A percentile compares a stretch with the other conserved stretches of the same genome.
Conservation (phyloP, 2,888 invertebrate genomes). For the Pimpla rufipes region DNA sequence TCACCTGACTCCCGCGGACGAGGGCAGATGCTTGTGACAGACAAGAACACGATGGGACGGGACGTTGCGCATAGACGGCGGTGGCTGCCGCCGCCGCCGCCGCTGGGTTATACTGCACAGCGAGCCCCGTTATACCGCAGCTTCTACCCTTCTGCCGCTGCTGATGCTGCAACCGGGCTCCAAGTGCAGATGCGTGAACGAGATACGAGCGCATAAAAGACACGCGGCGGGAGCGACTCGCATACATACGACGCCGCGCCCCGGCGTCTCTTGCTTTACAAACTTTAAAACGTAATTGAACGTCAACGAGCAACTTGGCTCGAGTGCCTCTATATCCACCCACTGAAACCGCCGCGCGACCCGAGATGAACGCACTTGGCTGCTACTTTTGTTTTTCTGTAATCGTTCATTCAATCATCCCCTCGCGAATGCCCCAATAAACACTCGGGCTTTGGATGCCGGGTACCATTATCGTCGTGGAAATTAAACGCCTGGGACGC, state of each 20-base stretch:
- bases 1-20: slow-evolving; percentile 69
- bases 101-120: slow-evolving; percentile 37
- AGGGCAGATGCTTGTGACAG: slow-evolving; percentile 71
- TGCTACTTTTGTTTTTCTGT: slow-evolving; percentile 26
- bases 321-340: slow-evolving; percentile 47
- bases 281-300: slow-evolving; percentile 82
- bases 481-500: neutral
- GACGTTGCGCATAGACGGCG: slow-evolving; percentile 27
- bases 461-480: neutral
- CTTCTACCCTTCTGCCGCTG: slow-evolving; percentile 54
- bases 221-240: slow-evolving; percentile 72
- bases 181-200: slow-evolving; percentile 79
- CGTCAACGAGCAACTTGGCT: slow-evolving; percentile 77
- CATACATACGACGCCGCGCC: slow-evolving; percentile 64
- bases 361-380: slow-evolving; percentile 20
- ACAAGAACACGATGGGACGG: slow-evolving; percentile 64
- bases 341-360: neutral
- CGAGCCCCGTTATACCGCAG: slow-evolving; percentile 74
- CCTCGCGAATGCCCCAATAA: neutral
- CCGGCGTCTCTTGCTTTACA: slow-evolving; percentile 73
- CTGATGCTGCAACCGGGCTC: slow-evolving; percentile 49
- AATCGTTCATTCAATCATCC: slow-evolving; percentile 18
- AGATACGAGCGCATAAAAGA: slow-evolving; percentile 81
- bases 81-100: slow-evolving; percentile 30
- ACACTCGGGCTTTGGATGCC: neutral